A percentile compares a stretch with the other conserved stretches of the same genome.
These are phyloP conservation scores for Coccyzus lansbergi DNA, from an alignment of 2,797 vertebrate genomes.

Conservation along the genomic window DNA sequence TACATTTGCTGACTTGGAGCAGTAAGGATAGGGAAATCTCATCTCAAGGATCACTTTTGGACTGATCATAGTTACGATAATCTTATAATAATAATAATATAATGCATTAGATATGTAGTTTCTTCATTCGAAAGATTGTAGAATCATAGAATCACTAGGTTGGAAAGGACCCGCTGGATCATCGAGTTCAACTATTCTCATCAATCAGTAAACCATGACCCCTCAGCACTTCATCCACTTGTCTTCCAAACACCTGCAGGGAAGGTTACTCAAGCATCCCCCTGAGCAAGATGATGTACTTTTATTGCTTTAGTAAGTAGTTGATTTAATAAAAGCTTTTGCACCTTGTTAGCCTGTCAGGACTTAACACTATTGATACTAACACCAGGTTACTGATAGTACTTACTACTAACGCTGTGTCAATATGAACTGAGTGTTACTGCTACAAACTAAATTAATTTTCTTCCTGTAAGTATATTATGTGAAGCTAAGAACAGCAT, in stretches of 20 bases:
- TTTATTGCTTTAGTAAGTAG: not conserved
- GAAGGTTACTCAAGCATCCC: too few relatives aligned
- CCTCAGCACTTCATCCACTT: too few relatives aligned
- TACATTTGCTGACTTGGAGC: not conserved
- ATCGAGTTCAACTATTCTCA: too few relatives aligned
- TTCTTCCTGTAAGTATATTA: not conserved
- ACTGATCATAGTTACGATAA: not conserved
- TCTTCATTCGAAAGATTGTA: not conserved
- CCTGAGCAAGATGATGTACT: fast-evolving
- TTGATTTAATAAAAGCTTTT: not conserved
- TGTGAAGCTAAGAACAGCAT: not conserved
- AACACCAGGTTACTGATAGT: not conserved
- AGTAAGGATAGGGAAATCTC: not conserved
- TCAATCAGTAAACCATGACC: too few relatives aligned
- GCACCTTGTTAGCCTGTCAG: not conserved
- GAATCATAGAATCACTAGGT: too few relatives aligned
- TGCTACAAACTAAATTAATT: not conserved
- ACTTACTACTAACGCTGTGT: not conserved
- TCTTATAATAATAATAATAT: not conserved
- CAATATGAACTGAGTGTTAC: not conserved
- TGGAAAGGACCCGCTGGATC: too few relatives aligned
- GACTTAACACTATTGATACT: not conserved
- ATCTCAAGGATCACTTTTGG: not conserved
- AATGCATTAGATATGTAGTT: not conserved
- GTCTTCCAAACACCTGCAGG: too few relatives aligned